Conservation (phyloP, 1,140 invertebrate species). For the Drosophila pallidifrons region DNA sequence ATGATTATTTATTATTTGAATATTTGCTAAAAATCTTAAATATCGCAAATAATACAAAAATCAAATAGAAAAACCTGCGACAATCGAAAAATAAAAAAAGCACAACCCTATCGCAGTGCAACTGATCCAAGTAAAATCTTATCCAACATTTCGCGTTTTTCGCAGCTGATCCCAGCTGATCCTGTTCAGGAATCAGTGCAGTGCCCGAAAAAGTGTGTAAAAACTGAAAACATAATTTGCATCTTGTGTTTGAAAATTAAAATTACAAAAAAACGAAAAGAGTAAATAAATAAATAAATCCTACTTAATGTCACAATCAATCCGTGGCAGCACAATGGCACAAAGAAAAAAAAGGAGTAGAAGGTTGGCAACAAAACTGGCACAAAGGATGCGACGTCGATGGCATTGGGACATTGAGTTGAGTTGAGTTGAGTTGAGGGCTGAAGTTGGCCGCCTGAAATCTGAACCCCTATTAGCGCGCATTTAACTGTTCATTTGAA, state of each 20-base stretch:
- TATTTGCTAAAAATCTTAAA: conserved; percentile 71
- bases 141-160: conserved; percentile 3
- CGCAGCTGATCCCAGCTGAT: conserved; percentile 15
- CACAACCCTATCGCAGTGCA: conserved; percentile 13
- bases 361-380: conserved; percentile 36
- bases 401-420: too few relatives aligned
- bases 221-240: conserved; percentile 76
- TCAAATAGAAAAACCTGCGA: conserved; percentile 59
- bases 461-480: conserved; percentile 84
- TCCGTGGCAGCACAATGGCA: conserved; percentile 53
- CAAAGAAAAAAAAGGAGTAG: conserved; percentile 43
- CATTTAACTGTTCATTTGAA: conserved; percentile 85
- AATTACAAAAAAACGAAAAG: conserved; percentile 61
- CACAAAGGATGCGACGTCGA: conserved; percentile 4
- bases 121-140: background rate
- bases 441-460: conserved; percentile 64
- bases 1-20: conserved; percentile 4
- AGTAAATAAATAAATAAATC: conserved; percentile 85
- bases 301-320: conserved; percentile 85
- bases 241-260: conserved; percentile 53
- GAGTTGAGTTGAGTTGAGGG: conserved; percentile 17
- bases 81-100: conserved; percentile 20
- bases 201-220: conserved; percentile 47
- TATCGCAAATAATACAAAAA: conserved; percentile 57
- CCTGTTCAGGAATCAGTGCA: conserved; percentile 24